Evolutionary conservation across 2,113 vertebrate genomes (phyloP).

Genomic region (Rhinolophus ferrumequinum): DNA sequence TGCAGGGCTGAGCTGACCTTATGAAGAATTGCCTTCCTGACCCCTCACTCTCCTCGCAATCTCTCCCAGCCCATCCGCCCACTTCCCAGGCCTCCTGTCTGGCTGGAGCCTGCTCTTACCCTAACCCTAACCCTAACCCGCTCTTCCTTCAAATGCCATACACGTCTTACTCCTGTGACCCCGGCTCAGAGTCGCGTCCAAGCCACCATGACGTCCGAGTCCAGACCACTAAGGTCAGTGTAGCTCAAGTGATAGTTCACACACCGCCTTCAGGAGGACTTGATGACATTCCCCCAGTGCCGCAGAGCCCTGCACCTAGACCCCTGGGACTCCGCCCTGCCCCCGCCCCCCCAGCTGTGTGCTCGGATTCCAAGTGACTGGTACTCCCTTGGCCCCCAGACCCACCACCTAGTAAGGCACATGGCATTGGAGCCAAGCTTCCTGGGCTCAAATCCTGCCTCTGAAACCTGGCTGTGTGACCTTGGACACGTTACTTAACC

Average conservation of each 20-base stretch:
- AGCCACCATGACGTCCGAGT: background rate
- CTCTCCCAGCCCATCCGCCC: background rate
- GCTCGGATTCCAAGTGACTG: background rate
- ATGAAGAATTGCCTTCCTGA: background rate
- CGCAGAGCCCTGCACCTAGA: background rate
- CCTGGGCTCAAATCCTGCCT: background rate
- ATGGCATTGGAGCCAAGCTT: background rate
- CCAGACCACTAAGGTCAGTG: background rate
- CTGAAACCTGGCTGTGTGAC: background rate
- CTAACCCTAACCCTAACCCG: too few relatives aligned
- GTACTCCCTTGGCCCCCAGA: background rate
- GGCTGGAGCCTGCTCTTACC: too few relatives aligned
- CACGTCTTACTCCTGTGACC: background rate
- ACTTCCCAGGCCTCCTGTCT: background rate
- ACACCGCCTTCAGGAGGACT: background rate
- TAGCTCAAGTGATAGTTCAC: background rate
- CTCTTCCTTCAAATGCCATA: background rate
- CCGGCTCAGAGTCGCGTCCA: background rate
- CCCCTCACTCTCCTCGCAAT: background rate
- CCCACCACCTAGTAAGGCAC: background rate
- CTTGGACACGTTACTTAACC: background rate
- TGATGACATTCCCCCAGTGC: background rate
- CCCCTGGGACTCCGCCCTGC: too few relatives aligned
- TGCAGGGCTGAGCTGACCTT: background rate
- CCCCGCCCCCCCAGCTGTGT: too few relatives aligned